These are phyloP conservation scores for Parapristionchus giblindavisi DNA, from an alignment of 2,888 invertebrate genomes.

Conservation along the genomic window DNA sequence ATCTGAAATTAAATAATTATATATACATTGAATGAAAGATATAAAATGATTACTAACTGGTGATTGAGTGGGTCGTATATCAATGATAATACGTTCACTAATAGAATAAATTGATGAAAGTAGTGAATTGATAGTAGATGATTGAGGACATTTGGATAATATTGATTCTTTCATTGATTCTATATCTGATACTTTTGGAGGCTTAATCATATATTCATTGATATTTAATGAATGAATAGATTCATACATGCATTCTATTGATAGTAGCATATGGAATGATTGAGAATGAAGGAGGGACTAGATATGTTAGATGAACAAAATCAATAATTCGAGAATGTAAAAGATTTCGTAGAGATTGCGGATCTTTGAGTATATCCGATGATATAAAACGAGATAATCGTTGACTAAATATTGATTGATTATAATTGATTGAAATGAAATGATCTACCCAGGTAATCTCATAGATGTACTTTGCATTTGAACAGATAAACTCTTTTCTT, in stretches of 20 bases:
- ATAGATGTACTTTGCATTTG: slow-evolving; percentile 59
- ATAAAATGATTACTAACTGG: not conserved
- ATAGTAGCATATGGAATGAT: slow-evolving; percentile 3
- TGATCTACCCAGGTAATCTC: slow-evolving; percentile 55
- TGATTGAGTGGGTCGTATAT: no score
- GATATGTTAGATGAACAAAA: not conserved
- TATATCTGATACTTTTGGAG: not conserved
- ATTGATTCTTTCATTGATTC: not conserved
- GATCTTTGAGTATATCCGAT: not conserved
- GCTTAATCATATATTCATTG: not conserved
- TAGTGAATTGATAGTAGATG: not conserved
- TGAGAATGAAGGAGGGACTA: not conserved
- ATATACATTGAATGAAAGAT: not conserved
- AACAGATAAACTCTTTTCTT: slow-evolving; percentile 59
- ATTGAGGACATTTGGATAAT: not conserved
- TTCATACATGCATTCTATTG: not conserved
- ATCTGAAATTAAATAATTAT: not conserved
- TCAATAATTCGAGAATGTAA: slow-evolving; percentile 15
- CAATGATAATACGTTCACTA: no score
- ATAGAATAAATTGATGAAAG: slow-evolving; percentile 7
- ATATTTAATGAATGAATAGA: not conserved
- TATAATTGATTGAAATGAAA: not conserved
- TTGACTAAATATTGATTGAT: not conserved
- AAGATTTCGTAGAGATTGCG: not conserved
- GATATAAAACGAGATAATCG: not conserved